Conservation (phyloP, 1,140 invertebrate species). For the Liolophura sinensis region DNA sequence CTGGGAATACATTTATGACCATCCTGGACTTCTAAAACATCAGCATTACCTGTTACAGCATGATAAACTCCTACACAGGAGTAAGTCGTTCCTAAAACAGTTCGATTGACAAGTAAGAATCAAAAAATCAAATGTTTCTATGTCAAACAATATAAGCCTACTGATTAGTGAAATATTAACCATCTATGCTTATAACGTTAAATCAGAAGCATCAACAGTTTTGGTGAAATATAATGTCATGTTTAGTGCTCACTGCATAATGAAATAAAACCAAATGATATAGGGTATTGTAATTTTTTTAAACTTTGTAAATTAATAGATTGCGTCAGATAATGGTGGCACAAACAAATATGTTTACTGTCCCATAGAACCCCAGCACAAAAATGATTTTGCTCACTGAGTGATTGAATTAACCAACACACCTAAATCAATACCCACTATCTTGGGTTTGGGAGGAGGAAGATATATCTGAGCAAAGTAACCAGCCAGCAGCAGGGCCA, state of each 20-base stretch:
- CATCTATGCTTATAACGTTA: background rate
- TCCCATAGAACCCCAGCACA: no score
- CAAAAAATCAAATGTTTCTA: background rate
- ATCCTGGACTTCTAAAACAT: constrained; percentile 47
- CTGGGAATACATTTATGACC: constrained; percentile 57
- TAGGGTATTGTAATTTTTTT: no score
- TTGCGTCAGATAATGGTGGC: background rate
- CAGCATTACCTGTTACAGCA: constrained; percentile 58
- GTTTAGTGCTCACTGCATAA: no score
- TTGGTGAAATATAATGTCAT: background rate
- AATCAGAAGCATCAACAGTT: background rate
- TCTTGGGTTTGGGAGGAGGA: constrained; percentile 61
- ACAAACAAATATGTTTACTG: background rate
- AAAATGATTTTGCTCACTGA: no score
- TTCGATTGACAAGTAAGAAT: background rate
- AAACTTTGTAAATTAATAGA: background rate
- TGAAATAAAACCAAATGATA: no score
- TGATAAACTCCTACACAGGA: constrained; percentile 62
- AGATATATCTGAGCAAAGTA: constrained; percentile 58
- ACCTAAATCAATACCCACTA: constrained; percentile 61
- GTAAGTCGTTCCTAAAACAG: constrained; percentile 59
- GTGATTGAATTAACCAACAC: constrained; percentile 8
- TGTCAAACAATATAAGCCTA: background rate
- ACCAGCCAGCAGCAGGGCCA: constrained; percentile 55
- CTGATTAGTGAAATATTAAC: background rate